Evolutionary conservation across 2,797 vertebrate species (phyloP).

Genomic region (Hafferia zeledoni): DNA sequence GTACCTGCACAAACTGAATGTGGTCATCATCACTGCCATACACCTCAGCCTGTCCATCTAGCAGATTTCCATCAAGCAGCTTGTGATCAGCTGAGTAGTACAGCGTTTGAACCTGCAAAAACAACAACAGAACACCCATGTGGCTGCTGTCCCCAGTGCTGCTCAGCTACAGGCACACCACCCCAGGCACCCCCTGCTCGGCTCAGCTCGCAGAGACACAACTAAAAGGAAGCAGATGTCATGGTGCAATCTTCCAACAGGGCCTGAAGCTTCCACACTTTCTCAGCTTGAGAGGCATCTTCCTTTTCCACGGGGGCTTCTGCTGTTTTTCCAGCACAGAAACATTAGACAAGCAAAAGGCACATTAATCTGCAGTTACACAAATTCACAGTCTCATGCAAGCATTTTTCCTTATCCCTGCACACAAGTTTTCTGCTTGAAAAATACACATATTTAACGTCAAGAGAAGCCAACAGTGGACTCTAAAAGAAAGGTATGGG

Average conservation of each 20-base stretch:
- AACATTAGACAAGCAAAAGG: constrained; percentile 72
- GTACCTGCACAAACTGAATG: constrained; percentile 99
- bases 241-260: constrained; percentile 76
- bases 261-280: constrained; percentile 72
- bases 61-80: constrained; percentile 97
- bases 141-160: constrained; percentile 91
- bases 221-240: constrained; percentile 79
- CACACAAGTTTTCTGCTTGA: constrained; percentile 66
- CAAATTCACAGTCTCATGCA: constrained; percentile 72
- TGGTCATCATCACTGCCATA: constrained; percentile 99
- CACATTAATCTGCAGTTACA: constrained; percentile 69
- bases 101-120: constrained; percentile 99
- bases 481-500: constrained; percentile 38
- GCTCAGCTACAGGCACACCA: constrained; percentile 75
- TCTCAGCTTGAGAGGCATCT: constrained; percentile 78
- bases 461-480: constrained; percentile 47
- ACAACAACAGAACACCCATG: constrained; percentile 98
- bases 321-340: constrained; percentile 55
- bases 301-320: constrained; percentile 72
- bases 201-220: constrained; percentile 74
- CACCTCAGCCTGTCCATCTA: constrained; percentile 97
- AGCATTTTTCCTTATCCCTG: constrained; percentile 62
- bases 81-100: constrained; percentile 99
- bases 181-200: constrained; percentile 67
- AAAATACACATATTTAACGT: constrained; percentile 64